Evolutionary conservation across 2,888 invertebrate species (phyloP).

Genomic region (Tetranychus piercei): DNA sequence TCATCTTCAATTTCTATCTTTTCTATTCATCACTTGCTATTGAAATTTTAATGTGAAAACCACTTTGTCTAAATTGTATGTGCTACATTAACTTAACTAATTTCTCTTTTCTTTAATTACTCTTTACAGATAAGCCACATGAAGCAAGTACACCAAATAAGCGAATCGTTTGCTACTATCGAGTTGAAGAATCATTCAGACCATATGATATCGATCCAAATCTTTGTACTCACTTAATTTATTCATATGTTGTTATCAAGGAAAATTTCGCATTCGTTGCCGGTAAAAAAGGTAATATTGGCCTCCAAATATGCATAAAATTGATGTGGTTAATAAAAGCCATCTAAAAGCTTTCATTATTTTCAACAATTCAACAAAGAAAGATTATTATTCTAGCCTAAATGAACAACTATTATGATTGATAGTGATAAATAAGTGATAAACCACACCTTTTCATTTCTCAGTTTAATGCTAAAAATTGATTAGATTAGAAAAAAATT

Average conservation of each 20-base stretch:
- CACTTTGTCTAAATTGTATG: not conserved
- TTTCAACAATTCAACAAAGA: too few species aligned
- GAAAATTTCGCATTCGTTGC: slow-evolving; percentile 22
- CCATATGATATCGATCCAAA: slow-evolving; percentile 22
- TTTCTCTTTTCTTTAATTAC: not conserved
- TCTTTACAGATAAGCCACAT: slow-evolving; percentile 5
- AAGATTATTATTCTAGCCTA: too few species aligned
- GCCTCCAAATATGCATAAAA: too few species aligned
- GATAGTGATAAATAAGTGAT: too few species aligned
- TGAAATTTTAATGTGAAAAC: too few species aligned
- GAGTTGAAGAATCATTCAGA: slow-evolving; percentile 20
- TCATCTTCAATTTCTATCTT: not conserved
- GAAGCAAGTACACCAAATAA: slow-evolving; percentile 15
- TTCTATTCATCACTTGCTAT: not conserved
- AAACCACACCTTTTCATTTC: too few species aligned
- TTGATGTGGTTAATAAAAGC: too few species aligned
- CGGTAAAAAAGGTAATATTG: slow-evolving; percentile 21
- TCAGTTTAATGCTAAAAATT: too few species aligned
- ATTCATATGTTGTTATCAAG: slow-evolving; percentile 22
- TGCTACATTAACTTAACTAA: not conserved
- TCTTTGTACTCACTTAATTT: slow-evolving; percentile 23
- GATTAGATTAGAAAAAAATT: too few species aligned
- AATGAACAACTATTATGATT: too few species aligned
- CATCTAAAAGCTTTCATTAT: too few species aligned
- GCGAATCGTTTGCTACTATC: slow-evolving; percentile 22